These are phyloP conservation scores for Protobothrops flavoviridis DNA, from an alignment of 2,113 vertebrate genomes.

Conservation along the genomic window DNA sequence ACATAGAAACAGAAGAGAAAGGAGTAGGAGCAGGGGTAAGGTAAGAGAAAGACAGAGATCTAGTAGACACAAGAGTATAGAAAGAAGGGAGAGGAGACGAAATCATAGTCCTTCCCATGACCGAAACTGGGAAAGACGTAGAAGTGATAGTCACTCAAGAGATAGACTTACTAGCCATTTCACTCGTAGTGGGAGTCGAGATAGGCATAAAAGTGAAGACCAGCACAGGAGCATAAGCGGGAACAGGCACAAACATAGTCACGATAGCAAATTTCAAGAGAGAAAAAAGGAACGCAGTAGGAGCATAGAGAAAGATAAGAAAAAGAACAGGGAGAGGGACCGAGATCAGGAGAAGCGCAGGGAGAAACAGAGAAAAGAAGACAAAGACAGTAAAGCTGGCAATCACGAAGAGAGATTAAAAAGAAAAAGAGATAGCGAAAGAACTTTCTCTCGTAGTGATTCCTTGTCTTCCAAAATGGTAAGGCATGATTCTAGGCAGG, in stretches of 20 bases:
- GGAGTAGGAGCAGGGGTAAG: constrained; percentile 76
- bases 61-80: constrained; percentile 79
- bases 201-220: constrained; percentile 84
- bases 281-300: constrained; percentile 85
- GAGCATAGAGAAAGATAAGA: constrained; percentile 80
- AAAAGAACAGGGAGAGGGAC: constrained; percentile 81
- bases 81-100: constrained; percentile 75
- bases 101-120: constrained; percentile 81
- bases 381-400: constrained; percentile 76
- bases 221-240: constrained; percentile 76
- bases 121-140: constrained; percentile 79
- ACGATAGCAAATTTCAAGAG: constrained; percentile 79
- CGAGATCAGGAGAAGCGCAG: constrained; percentile 83
- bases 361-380: constrained; percentile 82
- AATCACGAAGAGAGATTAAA: constrained; percentile 85
- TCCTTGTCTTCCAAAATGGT: constrained; percentile 79
- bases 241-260: constrained; percentile 78
- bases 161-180: constrained; percentile 82
- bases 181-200: constrained; percentile 89
- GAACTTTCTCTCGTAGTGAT: constrained; percentile 79
- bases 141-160: constrained; percentile 82
- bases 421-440: constrained; percentile 88
- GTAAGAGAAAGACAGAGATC: constrained; percentile 78
- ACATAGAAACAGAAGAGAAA: constrained; percentile 76
- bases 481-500: constrained; percentile 84